A percentile compares a stretch with the other conserved stretches of the same genome.
Conservation (phyloP, 2,113 vertebrate genomes). For the Lanius collurio region DNA sequence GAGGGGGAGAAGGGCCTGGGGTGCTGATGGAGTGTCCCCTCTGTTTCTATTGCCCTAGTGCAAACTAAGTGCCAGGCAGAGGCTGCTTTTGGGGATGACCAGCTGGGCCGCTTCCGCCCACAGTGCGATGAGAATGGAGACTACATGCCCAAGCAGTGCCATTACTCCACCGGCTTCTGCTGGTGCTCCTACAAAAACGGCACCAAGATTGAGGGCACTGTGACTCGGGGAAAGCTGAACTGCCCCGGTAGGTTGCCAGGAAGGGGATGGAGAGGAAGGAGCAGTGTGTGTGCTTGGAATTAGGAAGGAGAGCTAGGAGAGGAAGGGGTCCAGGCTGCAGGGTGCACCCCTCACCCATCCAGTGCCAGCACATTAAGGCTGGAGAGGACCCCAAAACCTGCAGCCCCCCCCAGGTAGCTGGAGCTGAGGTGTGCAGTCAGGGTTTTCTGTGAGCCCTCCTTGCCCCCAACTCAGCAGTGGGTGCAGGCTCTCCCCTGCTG, state of each 20-base stretch:
- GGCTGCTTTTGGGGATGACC: conserved; percentile 5
- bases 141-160: conserved; percentile 88
- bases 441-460: neutral
- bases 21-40: neutral
- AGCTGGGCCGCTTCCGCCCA: conserved; percentile 77
- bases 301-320: neutral
- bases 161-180: conserved; percentile 78
- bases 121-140: conserved; percentile 84
- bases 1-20: neutral
- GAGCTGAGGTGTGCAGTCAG: neutral
- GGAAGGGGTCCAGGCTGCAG: neutral
- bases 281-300: rapidly evolving
- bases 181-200: conserved; percentile 91
- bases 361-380: neutral
- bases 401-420: rapidly evolving
- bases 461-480: neutral
- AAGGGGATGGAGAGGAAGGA: neutral
- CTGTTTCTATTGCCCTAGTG: conserved; percentile 69
- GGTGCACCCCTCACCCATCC: neutral
- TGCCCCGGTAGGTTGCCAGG: conserved; percentile 72
- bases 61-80: conserved; percentile 84
- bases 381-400: neutral
- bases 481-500: neutral
- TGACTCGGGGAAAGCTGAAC: conserved; percentile 49
- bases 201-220: conserved; percentile 72